phyloP scores from a whole-genome alignment of 2,888 invertebrate genomes.

The Diachrysia chrysitis region DNA sequence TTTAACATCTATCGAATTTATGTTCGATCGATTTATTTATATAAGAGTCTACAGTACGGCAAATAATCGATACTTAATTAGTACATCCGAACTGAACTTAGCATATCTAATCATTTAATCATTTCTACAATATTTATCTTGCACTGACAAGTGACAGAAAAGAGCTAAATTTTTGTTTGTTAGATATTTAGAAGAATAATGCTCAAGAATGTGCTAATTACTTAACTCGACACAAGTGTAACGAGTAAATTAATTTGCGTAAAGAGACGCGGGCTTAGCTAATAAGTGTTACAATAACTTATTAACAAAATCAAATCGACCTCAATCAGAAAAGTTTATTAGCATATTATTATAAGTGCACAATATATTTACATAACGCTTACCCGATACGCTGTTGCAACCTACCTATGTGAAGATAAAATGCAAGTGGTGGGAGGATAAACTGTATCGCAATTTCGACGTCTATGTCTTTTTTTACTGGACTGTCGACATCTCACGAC shows the following conservation, averaged over 20 bases:
- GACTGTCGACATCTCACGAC: conserved; percentile 56
- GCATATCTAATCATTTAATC: not conserved
- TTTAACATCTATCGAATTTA: not conserved
- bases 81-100: not conserved
- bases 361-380: conserved; percentile 50
- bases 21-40: not conserved
- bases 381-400: conserved; percentile 41
- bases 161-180: too few species aligned
- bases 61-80: not conserved
- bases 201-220: not conserved
- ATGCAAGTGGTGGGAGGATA: conserved; percentile 34
- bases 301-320: not conserved
- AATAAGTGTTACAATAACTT: conserved; percentile 3
- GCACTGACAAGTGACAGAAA: too few species aligned
- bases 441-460: conserved; percentile 51
- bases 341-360: conserved; percentile 37
- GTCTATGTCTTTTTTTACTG: conserved; percentile 45
- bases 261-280: not conserved
- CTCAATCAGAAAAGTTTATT: not conserved
- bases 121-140: too few species aligned
- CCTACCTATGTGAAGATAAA: conserved; percentile 38
- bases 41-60: not conserved
- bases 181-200: too few species aligned
- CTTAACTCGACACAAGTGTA: not conserved
- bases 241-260: not conserved